Percentiles rank a stretch among this genome's conserved stretches.
These are phyloP conservation scores for Ligdia adustata DNA, from an alignment of 2,888 invertebrate genomes.

Conservation along the genomic window DNA sequence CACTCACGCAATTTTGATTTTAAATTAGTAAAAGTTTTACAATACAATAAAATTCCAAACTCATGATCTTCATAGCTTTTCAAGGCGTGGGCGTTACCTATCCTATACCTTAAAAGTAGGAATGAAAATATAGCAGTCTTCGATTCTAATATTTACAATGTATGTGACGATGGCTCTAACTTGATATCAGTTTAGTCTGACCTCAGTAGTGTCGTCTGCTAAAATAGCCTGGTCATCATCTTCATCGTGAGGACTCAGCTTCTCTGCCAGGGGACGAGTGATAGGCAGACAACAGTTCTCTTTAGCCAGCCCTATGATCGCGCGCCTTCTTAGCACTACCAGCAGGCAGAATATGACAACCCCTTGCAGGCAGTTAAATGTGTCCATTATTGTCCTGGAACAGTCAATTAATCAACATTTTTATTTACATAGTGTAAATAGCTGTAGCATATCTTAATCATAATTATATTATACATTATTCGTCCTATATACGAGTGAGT, in stretches of 20 bases:
- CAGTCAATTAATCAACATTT: too few species aligned
- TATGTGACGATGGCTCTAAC: neutral
- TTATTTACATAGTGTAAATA: too few species aligned
- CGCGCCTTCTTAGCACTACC: constrained; percentile 83
- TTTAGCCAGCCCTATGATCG: constrained; percentile 77
- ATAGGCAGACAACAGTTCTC: constrained; percentile 61
- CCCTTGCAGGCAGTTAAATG: constrained; percentile 86
- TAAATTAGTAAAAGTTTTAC: too few species aligned
- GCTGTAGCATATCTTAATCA: too few species aligned
- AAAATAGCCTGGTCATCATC: constrained; percentile 66
- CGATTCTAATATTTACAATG: constrained; percentile 8
- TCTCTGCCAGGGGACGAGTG: constrained; percentile 62
- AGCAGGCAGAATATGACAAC: constrained; percentile 85
- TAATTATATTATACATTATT: too few species aligned
- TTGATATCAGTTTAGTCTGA: constrained; percentile 61
- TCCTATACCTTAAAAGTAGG: too few species aligned
- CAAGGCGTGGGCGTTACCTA: too few species aligned
- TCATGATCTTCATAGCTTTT: too few species aligned
- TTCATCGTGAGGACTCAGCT: constrained; percentile 71
- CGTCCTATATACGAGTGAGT: too few species aligned
- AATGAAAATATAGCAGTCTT: constrained; percentile 14
- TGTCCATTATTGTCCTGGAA: constrained; percentile 85
- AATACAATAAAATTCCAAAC: too few species aligned
- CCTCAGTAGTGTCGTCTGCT: constrained; percentile 73
- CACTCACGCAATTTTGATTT: too few species aligned